phyloP scores from a whole-genome alignment of 2,113 vertebrate genomes.

The Phaetusa simplex region DNA sequence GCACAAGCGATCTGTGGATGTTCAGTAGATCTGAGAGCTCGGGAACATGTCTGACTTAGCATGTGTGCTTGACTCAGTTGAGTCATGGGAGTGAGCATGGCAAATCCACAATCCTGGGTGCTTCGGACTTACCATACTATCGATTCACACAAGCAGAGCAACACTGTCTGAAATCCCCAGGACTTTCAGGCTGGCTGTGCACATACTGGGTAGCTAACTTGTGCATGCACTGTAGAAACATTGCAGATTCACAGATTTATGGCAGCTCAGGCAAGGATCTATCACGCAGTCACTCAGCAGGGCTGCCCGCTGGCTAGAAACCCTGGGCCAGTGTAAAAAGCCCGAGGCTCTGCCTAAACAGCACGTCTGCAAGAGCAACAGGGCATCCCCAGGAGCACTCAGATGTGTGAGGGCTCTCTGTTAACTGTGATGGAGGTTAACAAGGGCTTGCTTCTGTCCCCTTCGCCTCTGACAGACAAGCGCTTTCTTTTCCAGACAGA shows the following conservation, averaged over 20 bases:
- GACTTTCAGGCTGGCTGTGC: neutral
- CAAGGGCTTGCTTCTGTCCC: neutral
- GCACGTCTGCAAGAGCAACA: neutral
- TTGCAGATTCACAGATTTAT: neutral
- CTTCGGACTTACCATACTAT: neutral
- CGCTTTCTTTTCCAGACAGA: neutral
- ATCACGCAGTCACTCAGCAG: rapidly evolving
- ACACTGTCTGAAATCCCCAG: neutral
- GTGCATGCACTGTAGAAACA: neutral
- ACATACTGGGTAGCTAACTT: neutral
- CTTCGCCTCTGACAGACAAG: neutral
- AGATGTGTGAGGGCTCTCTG: neutral
- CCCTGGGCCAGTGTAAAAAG: neutral
- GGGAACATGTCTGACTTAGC: neutral
- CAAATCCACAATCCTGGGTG: neutral
- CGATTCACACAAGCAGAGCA: neutral
- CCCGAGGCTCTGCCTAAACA: neutral
- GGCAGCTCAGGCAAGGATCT: neutral
- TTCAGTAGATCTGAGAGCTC: neutral
- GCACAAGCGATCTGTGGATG: neutral
- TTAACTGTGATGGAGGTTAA: rapidly evolving
- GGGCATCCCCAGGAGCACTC: neutral
- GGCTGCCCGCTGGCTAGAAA: neutral
- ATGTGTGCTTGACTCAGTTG: neutral
- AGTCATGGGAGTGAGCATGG: neutral